These are phyloP conservation scores for Sula dactylatra DNA, from an alignment of 2,113 vertebrate species.

Conservation along the genomic window DNA sequence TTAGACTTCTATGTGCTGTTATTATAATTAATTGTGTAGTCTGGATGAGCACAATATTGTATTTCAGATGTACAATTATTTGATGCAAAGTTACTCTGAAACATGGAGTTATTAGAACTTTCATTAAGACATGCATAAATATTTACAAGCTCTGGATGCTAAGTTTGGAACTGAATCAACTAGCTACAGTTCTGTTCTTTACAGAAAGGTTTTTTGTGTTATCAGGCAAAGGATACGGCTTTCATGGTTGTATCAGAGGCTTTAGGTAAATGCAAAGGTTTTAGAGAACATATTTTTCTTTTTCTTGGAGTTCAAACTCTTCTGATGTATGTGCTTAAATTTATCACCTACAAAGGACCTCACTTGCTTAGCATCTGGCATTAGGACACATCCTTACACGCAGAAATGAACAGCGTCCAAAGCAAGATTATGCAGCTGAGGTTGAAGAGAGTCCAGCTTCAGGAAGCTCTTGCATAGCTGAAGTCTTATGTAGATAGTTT, in stretches of 20 bases:
- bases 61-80: not conserved
- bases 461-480: not conserved
- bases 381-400: not conserved
- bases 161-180: not conserved
- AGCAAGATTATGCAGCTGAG: not conserved
- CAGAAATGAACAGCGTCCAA: not conserved
- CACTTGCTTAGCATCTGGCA: not conserved
- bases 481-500: not conserved
- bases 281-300: not conserved
- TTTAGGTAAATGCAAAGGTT: not conserved
- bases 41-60: not conserved
- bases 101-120: not conserved
- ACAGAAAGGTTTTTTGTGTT: not conserved
- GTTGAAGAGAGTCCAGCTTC: not conserved
- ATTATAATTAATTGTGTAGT: not conserved
- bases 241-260: not conserved
- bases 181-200: not conserved
- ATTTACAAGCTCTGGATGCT: not conserved
- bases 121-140: not conserved
- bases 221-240: fast-evolving
- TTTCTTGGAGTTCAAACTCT: not conserved
- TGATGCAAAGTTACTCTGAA: not conserved
- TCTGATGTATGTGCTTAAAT: not conserved
- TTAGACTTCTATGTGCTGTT: not conserved
- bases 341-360: not conserved